Evolutionary conservation across 2,113 vertebrate genomes (phyloP).

Genomic region (Gnathonemus longibarbis): DNA sequence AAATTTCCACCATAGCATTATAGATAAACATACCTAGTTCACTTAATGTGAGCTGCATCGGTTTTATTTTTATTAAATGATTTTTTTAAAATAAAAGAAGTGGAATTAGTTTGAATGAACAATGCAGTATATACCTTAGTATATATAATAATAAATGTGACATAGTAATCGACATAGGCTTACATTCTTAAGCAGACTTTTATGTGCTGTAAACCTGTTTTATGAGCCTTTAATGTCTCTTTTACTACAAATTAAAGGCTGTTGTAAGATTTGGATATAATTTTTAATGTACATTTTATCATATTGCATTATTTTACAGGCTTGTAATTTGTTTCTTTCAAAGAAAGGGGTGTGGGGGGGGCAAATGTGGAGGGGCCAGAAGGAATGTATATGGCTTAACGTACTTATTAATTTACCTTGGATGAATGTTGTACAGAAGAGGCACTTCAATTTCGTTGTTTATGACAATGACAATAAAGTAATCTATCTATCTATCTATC

Average conservation of each 20-base stretch:
- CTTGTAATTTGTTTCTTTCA: too few species aligned
- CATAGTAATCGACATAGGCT: not conserved
- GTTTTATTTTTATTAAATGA: not conserved
- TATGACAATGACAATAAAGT: too few species aligned
- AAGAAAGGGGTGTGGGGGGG: too few species aligned
- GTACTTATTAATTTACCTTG: too few species aligned
- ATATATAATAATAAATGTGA: not conserved
- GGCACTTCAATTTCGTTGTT: too few species aligned
- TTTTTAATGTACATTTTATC: not conserved
- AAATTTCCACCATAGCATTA: not conserved
- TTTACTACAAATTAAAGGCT: not conserved
- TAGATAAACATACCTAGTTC: not conserved
- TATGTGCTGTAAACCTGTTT: not conserved
- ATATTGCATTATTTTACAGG: not conserved
- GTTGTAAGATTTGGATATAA: not conserved
- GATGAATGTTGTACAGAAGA: too few species aligned
- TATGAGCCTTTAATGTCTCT: not conserved
- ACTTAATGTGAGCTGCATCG: not conserved
- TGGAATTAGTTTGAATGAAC: not conserved
- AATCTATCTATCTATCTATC: too few species aligned
- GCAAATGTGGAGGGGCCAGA: too few species aligned
- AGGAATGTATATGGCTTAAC: too few species aligned
- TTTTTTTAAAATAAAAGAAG: not conserved
- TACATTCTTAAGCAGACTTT: not conserved
- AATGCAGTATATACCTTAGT: not conserved